phyloP scores from a whole-genome alignment of 2,113 vertebrate genomes.

The Geococcyx californianus region DNA sequence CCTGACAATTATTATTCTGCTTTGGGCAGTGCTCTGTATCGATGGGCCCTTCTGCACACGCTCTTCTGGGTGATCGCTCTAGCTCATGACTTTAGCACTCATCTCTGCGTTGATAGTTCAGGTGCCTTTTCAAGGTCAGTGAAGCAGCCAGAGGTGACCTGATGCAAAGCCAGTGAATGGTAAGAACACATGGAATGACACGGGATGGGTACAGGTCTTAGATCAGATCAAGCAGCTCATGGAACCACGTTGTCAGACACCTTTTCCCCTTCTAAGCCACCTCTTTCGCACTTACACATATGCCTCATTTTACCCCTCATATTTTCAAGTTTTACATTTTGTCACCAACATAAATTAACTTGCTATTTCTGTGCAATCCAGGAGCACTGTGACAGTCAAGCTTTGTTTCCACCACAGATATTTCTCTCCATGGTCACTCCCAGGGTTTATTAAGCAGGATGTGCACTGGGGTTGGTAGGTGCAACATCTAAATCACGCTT shows the following conservation, averaged over 20 bases:
- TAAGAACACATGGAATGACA: neutral
- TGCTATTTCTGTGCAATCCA: neutral
- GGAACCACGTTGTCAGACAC: neutral
- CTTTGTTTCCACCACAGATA: neutral
- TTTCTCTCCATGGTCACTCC: neutral
- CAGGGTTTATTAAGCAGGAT: neutral
- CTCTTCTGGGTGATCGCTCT: neutral
- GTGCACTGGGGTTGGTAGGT: rapidly evolving
- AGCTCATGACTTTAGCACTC: neutral
- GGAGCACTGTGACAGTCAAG: neutral
- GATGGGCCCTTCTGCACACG: neutral
- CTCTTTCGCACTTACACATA: neutral
- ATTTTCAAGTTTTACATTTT: neutral
- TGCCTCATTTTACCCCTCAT: neutral
- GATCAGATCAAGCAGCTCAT: neutral
- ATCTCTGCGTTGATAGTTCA: neutral
- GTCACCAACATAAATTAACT: neutral
- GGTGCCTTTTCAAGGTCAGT: neutral
- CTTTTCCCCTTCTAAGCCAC: neutral
- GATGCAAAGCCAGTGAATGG: rapidly evolving
- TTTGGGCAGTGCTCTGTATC: rapidly evolving
- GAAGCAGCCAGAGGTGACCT: neutral
- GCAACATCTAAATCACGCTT: neutral
- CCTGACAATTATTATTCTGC: neutral
- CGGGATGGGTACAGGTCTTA: neutral